phyloP scores from a whole-genome alignment of 2,797 vertebrate genomes.

The Enoplosus armatus region DNA sequence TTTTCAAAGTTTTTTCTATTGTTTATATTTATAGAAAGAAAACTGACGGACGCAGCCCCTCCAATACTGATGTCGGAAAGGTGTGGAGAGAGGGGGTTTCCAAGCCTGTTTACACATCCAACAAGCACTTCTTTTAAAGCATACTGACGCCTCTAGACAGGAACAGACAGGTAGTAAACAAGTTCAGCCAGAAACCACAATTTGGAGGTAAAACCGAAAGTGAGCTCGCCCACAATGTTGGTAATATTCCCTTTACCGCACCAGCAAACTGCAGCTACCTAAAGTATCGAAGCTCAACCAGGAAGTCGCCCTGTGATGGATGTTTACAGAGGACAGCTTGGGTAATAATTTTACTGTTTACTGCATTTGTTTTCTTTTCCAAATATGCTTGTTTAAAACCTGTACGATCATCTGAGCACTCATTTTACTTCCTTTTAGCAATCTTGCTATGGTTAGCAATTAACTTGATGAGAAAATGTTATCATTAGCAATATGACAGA shows the following conservation, averaged over 20 bases:
- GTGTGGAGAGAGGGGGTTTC: neutral
- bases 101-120: neutral
- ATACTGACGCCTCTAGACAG: neutral
- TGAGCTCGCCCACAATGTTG: neutral
- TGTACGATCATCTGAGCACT: neutral
- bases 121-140: neutral
- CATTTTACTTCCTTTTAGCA: neutral
- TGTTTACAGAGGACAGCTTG: neutral
- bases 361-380: neutral
- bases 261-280: neutral
- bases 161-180: neutral
- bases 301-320: neutral
- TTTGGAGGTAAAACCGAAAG: neutral
- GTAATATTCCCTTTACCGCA: neutral
- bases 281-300: neutral
- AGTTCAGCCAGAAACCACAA: neutral
- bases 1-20: neutral
- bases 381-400: neutral
- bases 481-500: neutral
- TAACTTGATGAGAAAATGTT: neutral
- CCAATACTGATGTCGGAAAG: neutral
- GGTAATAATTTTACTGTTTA: neutral
- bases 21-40: neutral
- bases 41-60: neutral
- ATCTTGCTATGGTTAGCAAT: neutral